Conservation (phyloP, 2,797 vertebrate species). For the Phrynocephalus guinanensis region DNA sequence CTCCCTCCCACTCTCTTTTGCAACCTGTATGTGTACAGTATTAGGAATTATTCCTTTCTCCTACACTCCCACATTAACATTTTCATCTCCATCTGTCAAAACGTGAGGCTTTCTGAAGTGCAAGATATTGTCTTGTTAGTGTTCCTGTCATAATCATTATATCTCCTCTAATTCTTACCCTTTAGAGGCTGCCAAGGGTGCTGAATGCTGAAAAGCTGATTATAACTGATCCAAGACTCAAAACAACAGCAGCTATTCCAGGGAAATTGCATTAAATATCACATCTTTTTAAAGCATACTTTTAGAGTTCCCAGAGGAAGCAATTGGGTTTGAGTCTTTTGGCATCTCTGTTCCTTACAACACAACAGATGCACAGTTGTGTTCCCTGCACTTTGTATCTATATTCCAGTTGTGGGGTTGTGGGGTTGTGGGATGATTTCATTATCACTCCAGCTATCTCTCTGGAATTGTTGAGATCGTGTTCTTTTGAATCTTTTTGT, state of each 20-base stretch:
- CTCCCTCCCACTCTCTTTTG: not conserved
- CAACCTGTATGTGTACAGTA: not conserved
- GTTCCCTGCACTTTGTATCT: conserved; percentile 22
- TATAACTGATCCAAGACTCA: conserved; percentile 19
- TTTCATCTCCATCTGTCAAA: conserved; percentile 48
- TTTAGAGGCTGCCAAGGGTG: conserved; percentile 40
- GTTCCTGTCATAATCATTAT: conserved; percentile 43
- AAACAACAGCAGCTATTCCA: conserved; percentile 20
- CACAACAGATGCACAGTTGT: conserved; percentile 38
- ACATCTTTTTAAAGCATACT: conserved; percentile 12
- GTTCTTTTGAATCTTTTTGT: conserved; percentile 34
- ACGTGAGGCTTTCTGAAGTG: conserved; percentile 44
- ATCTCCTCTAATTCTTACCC: conserved; percentile 1
- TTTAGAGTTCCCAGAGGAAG: conserved; percentile 21
- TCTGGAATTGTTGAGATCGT: conserved; percentile 53
- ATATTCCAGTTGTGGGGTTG: not conserved
- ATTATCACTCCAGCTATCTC: conserved; percentile 26
- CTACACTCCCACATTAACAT: conserved; percentile 35
- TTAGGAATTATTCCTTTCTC: conserved; percentile 33
- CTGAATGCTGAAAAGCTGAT: conserved; percentile 37
- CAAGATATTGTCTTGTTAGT: conserved; percentile 50
- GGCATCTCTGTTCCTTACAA: conserved; percentile 41
- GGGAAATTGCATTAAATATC: conserved; percentile 42
- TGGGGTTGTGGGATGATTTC: conserved; percentile 31
- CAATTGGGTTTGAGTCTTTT: conserved; percentile 18